Conservation (phyloP, 1,140 invertebrate species). For the Cydia pomonella region DNA sequence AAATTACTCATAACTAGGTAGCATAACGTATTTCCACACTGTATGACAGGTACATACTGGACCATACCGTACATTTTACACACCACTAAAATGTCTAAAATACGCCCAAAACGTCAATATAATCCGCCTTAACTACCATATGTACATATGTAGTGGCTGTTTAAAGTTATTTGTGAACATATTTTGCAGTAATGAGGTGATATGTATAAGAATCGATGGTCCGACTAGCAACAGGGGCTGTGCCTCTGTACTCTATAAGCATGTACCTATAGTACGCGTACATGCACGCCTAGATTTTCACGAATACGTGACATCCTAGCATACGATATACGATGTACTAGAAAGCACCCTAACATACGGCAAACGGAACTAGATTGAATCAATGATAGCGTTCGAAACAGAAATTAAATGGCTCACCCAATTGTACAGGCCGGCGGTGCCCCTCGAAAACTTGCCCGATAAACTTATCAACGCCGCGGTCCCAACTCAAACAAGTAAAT, state of each 20-base stretch:
- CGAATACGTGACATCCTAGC: constrained; percentile 5
- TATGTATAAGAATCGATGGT: constrained; percentile 30
- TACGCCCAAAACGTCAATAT: constrained; percentile 17
- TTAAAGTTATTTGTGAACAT: constrained; percentile 20
- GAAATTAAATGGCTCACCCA: constrained; percentile 30
- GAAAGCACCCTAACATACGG: constrained; percentile 18
- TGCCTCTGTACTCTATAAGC: constrained; percentile 25
- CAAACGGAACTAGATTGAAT: constrained; percentile 14
- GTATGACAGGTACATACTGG: background rate
- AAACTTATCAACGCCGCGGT: background rate
- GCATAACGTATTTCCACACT: background rate
- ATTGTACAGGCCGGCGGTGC: constrained; percentile 22
- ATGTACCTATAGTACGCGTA: constrained; percentile 29
- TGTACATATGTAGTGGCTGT: background rate
- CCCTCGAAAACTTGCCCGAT: constrained; percentile 13
- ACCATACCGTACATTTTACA: constrained; percentile 9
- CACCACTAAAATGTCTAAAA: constrained; percentile 13
- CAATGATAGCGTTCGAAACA: constrained; percentile 13
- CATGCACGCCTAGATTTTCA: constrained; percentile 22
- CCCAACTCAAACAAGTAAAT: background rate
- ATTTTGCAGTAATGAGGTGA: constrained; percentile 17
- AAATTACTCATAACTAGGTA: constrained; percentile 25
- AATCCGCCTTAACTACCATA: background rate
- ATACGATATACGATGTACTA: background rate
- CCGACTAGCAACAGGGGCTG: constrained; percentile 28